These are phyloP conservation scores for Macropodus opercularis DNA, from an alignment of 2,797 vertebrate species.

Conservation along the genomic window DNA sequence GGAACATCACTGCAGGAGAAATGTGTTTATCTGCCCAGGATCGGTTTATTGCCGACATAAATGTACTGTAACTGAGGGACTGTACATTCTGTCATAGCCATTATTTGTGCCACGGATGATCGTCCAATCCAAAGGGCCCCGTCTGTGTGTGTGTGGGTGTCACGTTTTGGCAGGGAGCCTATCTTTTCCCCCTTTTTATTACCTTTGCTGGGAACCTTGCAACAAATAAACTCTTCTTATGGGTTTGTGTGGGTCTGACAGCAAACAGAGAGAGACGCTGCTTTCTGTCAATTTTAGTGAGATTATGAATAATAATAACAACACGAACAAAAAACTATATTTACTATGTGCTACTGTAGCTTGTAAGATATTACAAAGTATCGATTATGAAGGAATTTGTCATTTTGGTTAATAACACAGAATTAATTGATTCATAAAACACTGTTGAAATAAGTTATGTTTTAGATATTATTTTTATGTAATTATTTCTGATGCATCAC, in stretches of 20 bases:
- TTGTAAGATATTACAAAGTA: too few species aligned
- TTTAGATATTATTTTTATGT: not conserved
- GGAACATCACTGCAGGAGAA: conserved; percentile 19
- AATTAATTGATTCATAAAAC: too few species aligned
- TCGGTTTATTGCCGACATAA: conserved; percentile 38
- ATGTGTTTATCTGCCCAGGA: not conserved
- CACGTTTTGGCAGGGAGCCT: conserved; percentile 16
- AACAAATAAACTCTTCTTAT: not conserved
- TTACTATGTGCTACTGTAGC: too few species aligned
- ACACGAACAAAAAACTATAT: too few species aligned
- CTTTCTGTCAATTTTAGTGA: too few species aligned
- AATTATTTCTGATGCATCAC: too few species aligned
- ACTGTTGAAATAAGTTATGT: too few species aligned
- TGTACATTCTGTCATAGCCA: conserved; percentile 15
- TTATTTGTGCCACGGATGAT: conserved; percentile 21
- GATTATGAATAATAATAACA: too few species aligned
- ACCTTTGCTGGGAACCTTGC: not conserved
- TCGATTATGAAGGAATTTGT: too few species aligned
- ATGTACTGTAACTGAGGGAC: conserved; percentile 12
- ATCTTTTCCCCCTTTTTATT: conserved; percentile 1
- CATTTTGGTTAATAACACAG: too few species aligned
- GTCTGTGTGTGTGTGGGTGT: not conserved
- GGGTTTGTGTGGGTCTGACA: not conserved
- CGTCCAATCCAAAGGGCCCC: conserved; percentile 32
- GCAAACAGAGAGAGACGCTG: too few species aligned